Conservation (phyloP, 2,797 vertebrate species). For the Myotis findleyi region DNA sequence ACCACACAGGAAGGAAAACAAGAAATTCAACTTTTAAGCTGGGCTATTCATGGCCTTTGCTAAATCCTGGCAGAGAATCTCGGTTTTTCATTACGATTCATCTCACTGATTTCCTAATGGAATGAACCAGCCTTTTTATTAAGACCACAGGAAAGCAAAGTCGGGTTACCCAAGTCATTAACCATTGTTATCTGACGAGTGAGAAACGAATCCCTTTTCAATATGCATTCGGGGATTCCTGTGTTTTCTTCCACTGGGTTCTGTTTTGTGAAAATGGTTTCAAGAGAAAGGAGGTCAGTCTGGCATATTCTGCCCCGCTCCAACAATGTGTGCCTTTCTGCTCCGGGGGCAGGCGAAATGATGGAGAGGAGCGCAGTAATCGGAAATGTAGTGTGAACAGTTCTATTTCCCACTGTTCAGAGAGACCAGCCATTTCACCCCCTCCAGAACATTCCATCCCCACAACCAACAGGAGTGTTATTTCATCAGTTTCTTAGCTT, state of each 20-base stretch:
- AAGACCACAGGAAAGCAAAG: conserved; percentile 59
- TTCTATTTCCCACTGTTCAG: neutral
- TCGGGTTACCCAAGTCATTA: conserved; percentile 69
- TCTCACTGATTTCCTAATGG: conserved; percentile 76
- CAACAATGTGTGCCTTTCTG: neutral
- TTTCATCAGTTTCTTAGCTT: neutral
- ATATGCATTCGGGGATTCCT: conserved; percentile 20
- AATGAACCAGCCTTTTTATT: conserved; percentile 70
- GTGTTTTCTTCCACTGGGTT: neutral
- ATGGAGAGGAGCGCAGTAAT: neutral
- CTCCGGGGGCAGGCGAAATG: neutral
- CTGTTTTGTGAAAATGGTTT: conserved; percentile 38
- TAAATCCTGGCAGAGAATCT: conserved; percentile 76
- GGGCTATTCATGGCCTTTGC: conserved; percentile 75
- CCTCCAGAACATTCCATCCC: neutral
- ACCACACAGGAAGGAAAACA: conserved; percentile 85
- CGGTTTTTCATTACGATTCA: conserved; percentile 70
- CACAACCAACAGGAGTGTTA: neutral
- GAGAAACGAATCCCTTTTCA: neutral
- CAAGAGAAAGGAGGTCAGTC: conserved; percentile 44
- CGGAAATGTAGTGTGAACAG: fast-evolving
- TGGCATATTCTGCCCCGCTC: neutral
- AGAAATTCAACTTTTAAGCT: conserved; percentile 79
- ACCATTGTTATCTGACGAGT: conserved; percentile 52
- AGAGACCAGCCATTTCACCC: neutral